phyloP scores from a whole-genome alignment of 2,113 vertebrate genomes.

The Dasyornis broadbenti region DNA sequence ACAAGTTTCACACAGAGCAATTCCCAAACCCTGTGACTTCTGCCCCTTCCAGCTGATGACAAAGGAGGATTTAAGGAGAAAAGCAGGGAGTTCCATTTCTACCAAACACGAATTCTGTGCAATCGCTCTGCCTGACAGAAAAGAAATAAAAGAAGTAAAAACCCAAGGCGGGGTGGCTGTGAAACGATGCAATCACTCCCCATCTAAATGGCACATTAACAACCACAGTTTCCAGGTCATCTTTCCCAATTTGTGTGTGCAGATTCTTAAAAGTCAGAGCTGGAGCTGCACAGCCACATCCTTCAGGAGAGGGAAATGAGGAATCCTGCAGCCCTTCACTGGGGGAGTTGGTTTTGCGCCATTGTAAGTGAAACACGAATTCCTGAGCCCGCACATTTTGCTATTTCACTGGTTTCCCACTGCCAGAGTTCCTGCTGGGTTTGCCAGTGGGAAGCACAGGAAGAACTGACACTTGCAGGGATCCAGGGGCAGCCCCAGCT shows the following conservation, averaged over 20 bases:
- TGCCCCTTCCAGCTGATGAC: neutral
- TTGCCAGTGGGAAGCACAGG: neutral
- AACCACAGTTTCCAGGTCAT: neutral
- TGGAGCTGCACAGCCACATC: neutral
- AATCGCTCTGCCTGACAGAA: neutral
- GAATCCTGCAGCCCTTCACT: neutral
- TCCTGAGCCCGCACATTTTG: neutral
- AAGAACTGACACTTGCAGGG: neutral
- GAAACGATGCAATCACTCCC: neutral
- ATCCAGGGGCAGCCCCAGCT: neutral
- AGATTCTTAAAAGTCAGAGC: neutral
- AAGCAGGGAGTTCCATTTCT: neutral
- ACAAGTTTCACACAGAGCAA: neutral
- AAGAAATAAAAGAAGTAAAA: neutral
- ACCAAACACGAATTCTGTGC: neutral
- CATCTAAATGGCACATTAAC: neutral
- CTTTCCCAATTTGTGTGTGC: neutral
- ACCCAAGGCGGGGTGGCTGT: rapidly evolving
- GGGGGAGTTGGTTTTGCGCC: neutral
- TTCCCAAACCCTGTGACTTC: neutral
- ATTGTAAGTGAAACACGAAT: neutral
- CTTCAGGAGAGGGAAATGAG: neutral
- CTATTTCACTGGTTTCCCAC: neutral
- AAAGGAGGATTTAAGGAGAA: rapidly evolving
- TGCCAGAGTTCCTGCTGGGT: neutral